Conservation (phyloP, 2,888 invertebrate species). For the Trypoxylon attenuatum region DNA sequence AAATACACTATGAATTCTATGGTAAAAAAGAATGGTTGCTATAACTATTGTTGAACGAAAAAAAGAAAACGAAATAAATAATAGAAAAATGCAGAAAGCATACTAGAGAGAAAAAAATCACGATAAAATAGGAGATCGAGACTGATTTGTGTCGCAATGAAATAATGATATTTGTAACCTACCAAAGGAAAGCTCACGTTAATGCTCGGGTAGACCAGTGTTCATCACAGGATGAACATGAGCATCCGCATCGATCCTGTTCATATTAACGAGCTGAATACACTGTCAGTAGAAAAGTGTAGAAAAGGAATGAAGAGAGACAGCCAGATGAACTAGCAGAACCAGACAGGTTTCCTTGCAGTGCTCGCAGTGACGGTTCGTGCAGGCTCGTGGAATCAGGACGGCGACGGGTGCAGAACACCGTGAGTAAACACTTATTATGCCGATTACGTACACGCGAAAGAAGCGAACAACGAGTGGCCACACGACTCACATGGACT, state of each 20-base stretch:
- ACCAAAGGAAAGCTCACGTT: conserved; percentile 15
- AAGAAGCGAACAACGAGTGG: too few relatives aligned
- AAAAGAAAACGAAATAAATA: neutral
- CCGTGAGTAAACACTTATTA: conserved; percentile 23
- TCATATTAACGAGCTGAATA: neutral
- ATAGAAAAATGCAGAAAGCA: neutral
- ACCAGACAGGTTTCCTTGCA: neutral
- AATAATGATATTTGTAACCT: conserved; percentile 28
- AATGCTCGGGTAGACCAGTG: neutral
- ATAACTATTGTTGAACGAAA: neutral
- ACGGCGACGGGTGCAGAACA: neutral
- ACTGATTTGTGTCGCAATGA: neutral
- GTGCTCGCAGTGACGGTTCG: neutral
- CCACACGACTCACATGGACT: too few relatives aligned
- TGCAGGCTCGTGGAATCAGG: conserved; percentile 12
- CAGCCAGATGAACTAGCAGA: too few relatives aligned
- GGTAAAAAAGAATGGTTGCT: neutral
- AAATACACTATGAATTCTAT: too few relatives aligned
- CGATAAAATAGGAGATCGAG: neutral
- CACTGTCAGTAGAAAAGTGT: neutral
- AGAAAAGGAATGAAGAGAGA: neutral
- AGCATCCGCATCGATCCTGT: neutral
- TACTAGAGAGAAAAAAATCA: neutral
- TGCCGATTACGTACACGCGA: conserved; percentile 6
- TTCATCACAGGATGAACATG: neutral